Percentiles rank a stretch among this genome's conserved stretches.
Conservation (phyloP, 2,797 vertebrate genomes). For the Cynopterus sphinx region DNA sequence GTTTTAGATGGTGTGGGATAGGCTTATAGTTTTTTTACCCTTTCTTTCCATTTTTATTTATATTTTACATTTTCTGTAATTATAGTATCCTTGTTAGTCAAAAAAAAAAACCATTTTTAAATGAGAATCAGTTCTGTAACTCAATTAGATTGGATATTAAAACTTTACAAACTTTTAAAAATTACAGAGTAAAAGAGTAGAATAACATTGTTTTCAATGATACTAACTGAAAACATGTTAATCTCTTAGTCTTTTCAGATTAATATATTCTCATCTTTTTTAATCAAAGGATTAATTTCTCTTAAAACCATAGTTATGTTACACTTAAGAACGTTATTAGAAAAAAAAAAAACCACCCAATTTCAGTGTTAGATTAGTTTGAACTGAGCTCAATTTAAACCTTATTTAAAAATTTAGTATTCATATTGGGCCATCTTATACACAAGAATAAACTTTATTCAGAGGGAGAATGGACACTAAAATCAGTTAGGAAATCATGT, state of each 20-base stretch:
- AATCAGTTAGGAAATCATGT: not conserved
- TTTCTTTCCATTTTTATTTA: not conserved
- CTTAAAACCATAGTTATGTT: not conserved
- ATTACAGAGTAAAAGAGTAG: not conserved
- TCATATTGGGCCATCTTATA: not conserved
- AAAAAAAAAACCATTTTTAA: not conserved
- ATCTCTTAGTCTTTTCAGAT: not conserved
- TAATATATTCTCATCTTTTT: not conserved
- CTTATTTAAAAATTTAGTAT: not conserved
- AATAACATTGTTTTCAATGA: not conserved
- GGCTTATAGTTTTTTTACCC: not conserved
- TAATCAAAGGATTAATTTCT: not conserved
- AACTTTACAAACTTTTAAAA: not conserved
- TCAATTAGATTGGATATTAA: not conserved
- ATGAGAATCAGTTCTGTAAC: not conserved
- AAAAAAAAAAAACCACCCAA: not conserved
- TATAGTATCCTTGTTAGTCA: not conserved
- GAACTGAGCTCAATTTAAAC: not conserved
- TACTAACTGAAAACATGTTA: not conserved
- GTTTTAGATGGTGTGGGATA: not conserved
- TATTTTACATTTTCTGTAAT: not conserved
- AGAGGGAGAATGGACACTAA: not conserved
- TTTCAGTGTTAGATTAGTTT: not conserved
- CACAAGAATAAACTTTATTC: not conserved
- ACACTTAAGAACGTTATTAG: not conserved